Conservation (phyloP, 2,113 vertebrate species). For the Craseonycteris thonglongyai region DNA sequence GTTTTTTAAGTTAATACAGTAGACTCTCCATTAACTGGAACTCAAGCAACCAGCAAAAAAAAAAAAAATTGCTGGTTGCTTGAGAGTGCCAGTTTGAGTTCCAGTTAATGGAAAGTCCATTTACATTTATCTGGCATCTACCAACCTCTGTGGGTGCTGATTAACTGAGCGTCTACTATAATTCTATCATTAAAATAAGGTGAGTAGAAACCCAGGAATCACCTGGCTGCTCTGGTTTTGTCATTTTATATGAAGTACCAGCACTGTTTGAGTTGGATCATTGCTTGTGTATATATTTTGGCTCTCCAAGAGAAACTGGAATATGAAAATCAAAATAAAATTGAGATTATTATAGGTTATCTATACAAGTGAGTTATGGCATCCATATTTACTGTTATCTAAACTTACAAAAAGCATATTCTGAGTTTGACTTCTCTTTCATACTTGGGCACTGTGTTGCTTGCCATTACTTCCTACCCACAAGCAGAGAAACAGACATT, state of each 20-base stretch:
- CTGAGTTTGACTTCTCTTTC: too few species aligned
- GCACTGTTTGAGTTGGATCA: background rate
- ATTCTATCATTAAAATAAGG: background rate
- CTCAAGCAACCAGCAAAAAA: too few species aligned
- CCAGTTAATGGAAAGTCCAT: too few species aligned
- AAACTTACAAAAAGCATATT: background rate
- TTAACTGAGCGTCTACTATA: too few species aligned
- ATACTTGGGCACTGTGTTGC: accelerated
- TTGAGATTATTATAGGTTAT: background rate
- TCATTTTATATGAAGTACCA: background rate
- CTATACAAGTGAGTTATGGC: background rate
- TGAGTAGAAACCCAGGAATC: background rate
- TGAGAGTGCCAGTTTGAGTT: too few species aligned
- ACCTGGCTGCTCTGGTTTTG: background rate
- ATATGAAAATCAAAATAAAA: background rate
- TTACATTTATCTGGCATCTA: too few species aligned
- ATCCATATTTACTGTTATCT: background rate
- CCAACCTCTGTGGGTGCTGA: too few species aligned
- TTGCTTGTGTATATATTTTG: background rate
- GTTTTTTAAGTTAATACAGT: background rate
- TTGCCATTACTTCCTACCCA: background rate
- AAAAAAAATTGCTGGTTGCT: too few species aligned
- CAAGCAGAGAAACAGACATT: background rate
- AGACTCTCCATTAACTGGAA: too few species aligned
- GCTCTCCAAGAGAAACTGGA: background rate